These are phyloP conservation scores for Thinocorus orbignyianus DNA, from an alignment of 2,113 vertebrate genomes.

Conservation along the genomic window DNA sequence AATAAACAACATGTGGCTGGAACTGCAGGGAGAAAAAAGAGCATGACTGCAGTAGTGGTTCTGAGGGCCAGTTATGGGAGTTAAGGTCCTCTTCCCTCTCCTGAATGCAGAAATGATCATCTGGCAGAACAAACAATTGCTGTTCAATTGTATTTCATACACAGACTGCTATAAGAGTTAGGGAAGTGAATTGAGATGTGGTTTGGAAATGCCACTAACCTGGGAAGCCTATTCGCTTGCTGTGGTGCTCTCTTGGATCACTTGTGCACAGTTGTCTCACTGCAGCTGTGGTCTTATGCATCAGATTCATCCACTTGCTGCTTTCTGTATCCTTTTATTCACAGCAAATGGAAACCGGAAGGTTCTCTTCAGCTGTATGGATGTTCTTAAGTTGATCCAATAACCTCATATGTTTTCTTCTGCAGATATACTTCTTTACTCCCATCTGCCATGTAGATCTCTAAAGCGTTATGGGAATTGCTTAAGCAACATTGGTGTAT, in stretches of 20 bases:
- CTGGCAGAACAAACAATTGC: background rate
- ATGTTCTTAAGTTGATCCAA: background rate
- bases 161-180: background rate
- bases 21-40: background rate
- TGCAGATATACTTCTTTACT: background rate
- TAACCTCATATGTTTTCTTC: background rate
- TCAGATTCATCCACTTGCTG: background rate
- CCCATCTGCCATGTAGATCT: background rate
- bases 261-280: background rate
- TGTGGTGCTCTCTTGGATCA: background rate
- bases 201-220: background rate
- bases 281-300: background rate
- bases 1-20: background rate
- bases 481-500: background rate
- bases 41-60: background rate
- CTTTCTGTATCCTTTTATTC: constrained; percentile 1
- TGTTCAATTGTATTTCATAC: background rate
- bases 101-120: background rate
- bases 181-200: background rate
- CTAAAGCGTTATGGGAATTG: background rate
- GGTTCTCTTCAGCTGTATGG: background rate
- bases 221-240: background rate
- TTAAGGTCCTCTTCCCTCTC: background rate
- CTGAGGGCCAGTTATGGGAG: background rate
- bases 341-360: background rate